Evolutionary conservation across 2,113 vertebrate genomes (phyloP), one percentile per base, ranked within the genome.

Genomic region (Paralichthys olivaceus): DNA sequence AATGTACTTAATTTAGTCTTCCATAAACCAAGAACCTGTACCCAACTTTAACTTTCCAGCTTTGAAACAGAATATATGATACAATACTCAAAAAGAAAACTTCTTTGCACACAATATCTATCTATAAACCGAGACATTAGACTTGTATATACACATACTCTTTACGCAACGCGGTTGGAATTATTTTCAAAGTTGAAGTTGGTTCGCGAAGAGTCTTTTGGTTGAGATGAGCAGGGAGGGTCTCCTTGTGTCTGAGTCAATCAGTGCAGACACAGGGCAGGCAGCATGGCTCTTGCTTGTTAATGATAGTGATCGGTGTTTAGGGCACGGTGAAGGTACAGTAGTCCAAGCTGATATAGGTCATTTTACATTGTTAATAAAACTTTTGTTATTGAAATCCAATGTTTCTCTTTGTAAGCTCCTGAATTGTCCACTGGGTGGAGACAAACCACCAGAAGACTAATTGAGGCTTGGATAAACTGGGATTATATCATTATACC

Each of bases 321-420:
- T 89, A 95, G 91, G 94, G 95, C 95, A 96, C 95, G 93, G 93
- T 90, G 93, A 92, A 95, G 93, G 91, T 93, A 95, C 91, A 87
- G 91, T 93, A 94, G 91, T 95, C 72, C 91, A 87, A 90, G 88
- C 85, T 87, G 88, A 92, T 72, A 68, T 96, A 95, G 93, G 92
- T 94, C 86, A 89, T 97, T 98, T 98, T 97, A 96, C 95, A 96
- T 96, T 97, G 95, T 96, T 96, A 97, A 97, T 97, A 96, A 96
- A 96, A 90, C 87, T 91, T 92, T 95, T 97, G 96, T 93, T 96
- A 96, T 95, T 95, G 94, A 96, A 94, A 93, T 79, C 70, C 43
- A 6, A 76, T 20, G 12, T 1, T n/a, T 61, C 4, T 85, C 5
- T 84, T 40, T 72, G 77, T 29, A 64, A 45, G 54, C 0, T 29